A percentile compares a stretch with the other conserved stretches of the same genome.
phyloP scores from a whole-genome alignment of 2,888 invertebrate species.

The Steinernema hermaphroditum region DNA sequence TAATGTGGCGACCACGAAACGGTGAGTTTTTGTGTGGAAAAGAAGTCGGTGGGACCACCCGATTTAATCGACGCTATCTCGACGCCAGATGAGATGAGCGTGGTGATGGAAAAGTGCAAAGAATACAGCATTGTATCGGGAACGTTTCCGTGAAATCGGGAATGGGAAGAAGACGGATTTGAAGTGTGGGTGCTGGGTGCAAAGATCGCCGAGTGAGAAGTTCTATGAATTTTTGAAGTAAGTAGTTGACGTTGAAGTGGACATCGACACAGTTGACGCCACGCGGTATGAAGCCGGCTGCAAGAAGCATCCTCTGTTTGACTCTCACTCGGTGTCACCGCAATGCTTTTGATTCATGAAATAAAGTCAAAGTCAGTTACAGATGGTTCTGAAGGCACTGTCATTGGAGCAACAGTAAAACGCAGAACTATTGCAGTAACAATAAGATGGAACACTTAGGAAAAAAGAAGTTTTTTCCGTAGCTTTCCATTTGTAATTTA shows the following conservation, averaged over 20 bases:
- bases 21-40: neutral
- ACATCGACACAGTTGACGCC: neutral
- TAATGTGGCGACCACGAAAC: neutral
- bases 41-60: constrained; percentile 25
- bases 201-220: neutral
- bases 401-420: no score
- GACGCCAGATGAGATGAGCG: neutral
- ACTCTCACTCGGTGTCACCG: no score
- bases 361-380: no score
- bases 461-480: no score
- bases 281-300: neutral
- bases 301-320: no score
- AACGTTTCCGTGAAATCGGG: neutral
- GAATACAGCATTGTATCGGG: neutral
- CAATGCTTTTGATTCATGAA: no score
- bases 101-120: neutral
- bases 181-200: neutral
- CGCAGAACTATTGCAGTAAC: no score
- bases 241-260: no score
- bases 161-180: neutral
- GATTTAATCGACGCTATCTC: neutral
- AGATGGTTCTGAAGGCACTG: no score
- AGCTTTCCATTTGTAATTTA: no score
- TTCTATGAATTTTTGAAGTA: neutral
- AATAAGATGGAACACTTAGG: no score